Evolutionary conservation across 2,113 vertebrate genomes (phyloP), one percentile per base, ranked within the genome.

Genomic region (Notarius lentiginosus): DNA sequence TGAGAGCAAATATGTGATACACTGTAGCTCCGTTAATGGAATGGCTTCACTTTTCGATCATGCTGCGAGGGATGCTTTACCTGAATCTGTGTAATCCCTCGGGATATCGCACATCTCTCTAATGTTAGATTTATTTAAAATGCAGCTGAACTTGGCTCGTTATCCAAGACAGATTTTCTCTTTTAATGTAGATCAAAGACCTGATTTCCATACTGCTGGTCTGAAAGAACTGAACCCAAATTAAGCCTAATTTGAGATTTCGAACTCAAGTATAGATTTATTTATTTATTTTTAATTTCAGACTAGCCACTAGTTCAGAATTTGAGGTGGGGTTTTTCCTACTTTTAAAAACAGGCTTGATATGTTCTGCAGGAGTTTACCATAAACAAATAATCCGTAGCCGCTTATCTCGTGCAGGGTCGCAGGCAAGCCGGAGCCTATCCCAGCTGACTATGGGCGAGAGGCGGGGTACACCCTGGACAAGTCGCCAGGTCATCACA

Each of bases 31-130:
- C 77, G 72, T 86, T 86, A 81, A 86, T 30, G 17, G 51, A 79
- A 79, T 5, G 7, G 77, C 70, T 82, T 49, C 22, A 82, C 41
- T 73, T 75, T 70, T 82, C 24, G 15, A 63, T 75, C 47, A 17
- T 73, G 56, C 86, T 60, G 47, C 17, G 18, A 87, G 86, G 79
- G 68, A 75, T 55, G 79, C 49, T 76, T 88, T 82, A 82, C 27
- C 79, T 56, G 79, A 83, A 63, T 60, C 30, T 66, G 30, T 66
- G 24, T 18, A 65, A 85, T 76, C 24, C 79, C 72, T 66, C 34
- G 7, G 22, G 70, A 72, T 51, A 76, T 77, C 60, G 55, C 41
- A 66, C 60, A 8, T 86, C 15, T 80, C 51, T 76, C 56, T 63
- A 53, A 51, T 18, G 15, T 51, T 76, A 41, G 51, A 65, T 79